Evolutionary conservation across 2,888 invertebrate genomes (phyloP), one percentile per base, ranked within the genome.

Genomic region (Melanostoma mellinum): DNA sequence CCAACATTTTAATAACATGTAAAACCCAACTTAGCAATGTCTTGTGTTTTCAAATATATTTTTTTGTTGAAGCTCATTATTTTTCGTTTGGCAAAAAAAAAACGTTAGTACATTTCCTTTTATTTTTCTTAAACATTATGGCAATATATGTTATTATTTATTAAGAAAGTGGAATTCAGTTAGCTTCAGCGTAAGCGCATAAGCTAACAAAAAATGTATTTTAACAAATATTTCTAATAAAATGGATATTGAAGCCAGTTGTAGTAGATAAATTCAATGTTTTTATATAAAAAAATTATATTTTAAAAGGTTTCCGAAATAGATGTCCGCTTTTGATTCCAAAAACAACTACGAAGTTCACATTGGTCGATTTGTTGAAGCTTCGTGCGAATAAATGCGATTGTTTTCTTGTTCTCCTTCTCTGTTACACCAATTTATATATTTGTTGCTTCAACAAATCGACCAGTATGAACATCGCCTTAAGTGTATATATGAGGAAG

Each of bases 141-240:
- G 61, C 61, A 63, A 77, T 77, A 73, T 67, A 42, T 53, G 38
- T 72, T 32, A 46, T 35, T 44, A 33, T 10, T 33, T 20, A 40
- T 58, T 33, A 50, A 36, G 40, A 76, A 20, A 20, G 20, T 67
- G 68, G 38, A 56, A 55, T 50, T 33, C 20, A 68, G 68, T 61
- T 63, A 4, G 50, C 61, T 63, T 72, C 42, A 52, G 63, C 40
- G 20, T 63, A 44, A 69, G 63, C 32, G 67, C 36, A 9, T 67
- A 63, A 81, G 65, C 65, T 80, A 63, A 80, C 75, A 75, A n/a
- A 50, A 65, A 48, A 10, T 80, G 69, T 65, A 80, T 63, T 80
- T 55, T 58, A 56, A 40, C 38, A 71, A 20, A 58, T 75, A 65
- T 71, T 76, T 81, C 65, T 55, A 81, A 81, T 81, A 76, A 80